These are phyloP conservation scores for Rostratula benghalensis DNA, from an alignment of 2,113 vertebrate species.

Conservation along the genomic window DNA sequence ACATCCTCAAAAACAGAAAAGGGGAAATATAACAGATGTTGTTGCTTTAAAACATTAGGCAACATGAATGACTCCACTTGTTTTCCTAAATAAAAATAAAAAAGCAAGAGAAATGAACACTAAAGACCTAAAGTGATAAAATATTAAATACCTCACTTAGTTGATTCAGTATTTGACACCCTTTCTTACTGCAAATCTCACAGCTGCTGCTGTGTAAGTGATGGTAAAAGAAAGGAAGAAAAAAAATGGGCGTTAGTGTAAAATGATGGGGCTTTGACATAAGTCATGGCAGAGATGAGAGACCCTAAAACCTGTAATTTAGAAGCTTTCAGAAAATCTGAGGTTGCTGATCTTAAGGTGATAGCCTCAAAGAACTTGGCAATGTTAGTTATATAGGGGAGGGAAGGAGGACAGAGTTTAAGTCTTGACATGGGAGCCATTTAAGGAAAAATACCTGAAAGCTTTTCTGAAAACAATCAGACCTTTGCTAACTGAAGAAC, in stretches of 20 bases:
- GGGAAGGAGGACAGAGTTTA: background rate
- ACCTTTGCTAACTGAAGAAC: background rate
- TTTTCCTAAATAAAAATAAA: conserved; percentile 32
- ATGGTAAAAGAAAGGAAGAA: background rate
- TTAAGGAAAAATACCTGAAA: background rate
- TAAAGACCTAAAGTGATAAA: conserved; percentile 22
- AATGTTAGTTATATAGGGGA: background rate
- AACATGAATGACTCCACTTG: conserved; percentile 8
- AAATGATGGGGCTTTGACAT: background rate
- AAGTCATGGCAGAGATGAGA: background rate
- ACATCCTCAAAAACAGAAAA: conserved; percentile 8
- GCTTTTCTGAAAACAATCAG: background rate
- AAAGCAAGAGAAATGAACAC: background rate
- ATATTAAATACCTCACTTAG: conserved; percentile 15
- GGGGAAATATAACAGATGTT: conserved; percentile 25
- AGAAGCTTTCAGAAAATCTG: background rate
- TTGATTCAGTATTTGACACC: background rate
- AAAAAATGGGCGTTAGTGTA: background rate
- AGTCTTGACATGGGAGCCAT: background rate
- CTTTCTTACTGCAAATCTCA: background rate
- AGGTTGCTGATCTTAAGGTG: background rate
- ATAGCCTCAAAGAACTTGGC: background rate
- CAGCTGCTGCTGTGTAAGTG: background rate
- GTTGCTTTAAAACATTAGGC: conserved; percentile 27
- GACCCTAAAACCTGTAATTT: background rate